Conservation (phyloP, 2,888 invertebrate species). For the Apantesis nais region DNA sequence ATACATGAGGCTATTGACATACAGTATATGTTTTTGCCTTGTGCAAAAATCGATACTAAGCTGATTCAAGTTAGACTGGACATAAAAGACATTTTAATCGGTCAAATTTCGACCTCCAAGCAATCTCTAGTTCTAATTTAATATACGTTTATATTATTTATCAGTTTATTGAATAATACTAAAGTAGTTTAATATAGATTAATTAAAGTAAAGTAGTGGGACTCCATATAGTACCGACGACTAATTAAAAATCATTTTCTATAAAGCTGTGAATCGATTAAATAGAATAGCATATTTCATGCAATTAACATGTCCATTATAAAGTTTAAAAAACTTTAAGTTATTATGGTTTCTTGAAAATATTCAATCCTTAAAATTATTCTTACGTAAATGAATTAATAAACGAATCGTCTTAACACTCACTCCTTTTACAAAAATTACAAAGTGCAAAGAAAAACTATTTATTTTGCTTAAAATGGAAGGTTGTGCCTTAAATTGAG, state of each 20-base stretch:
- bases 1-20: no score
- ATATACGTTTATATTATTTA: no score
- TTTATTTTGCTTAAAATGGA: conserved; percentile 5
- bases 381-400: neutral
- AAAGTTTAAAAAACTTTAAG: neutral
- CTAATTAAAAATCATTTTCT: neutral
- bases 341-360: neutral
- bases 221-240: neutral
- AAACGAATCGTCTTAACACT: neutral
- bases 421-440: neutral
- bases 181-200: no score
- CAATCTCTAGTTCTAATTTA: no score
- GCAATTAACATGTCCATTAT: neutral
- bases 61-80: no score
- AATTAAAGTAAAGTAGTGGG: no score
- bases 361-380: neutral
- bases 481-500: neutral
- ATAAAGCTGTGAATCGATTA: neutral
- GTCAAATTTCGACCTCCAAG: no score
- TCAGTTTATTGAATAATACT: no score
- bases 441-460: neutral
- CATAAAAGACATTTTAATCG: no score
- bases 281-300: neutral
- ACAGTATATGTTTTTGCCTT: no score
- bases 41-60: no score